Evolutionary conservation across 2,888 invertebrate species (phyloP), one percentile per base, ranked within the genome.

Genomic region (Lochmaea crataegi): DNA sequence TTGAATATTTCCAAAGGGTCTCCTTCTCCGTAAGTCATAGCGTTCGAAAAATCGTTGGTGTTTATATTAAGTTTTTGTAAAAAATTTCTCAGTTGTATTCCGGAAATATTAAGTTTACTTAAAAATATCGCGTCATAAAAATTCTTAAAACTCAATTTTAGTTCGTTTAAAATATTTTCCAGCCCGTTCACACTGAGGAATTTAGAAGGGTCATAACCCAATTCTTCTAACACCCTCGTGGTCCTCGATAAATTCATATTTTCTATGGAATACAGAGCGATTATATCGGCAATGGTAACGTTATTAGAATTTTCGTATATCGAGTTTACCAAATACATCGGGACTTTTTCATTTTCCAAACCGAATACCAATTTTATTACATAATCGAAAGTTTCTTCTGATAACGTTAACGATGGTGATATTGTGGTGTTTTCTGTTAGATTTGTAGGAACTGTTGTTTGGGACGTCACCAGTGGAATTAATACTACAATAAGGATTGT

Each of bases 331-430:
- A 76, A 14, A 57, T 68, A 76, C 41, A 68, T 70, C 45, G 76
- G 75, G 56, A 76, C 32, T 60, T 73, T 76, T 26, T 69, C 73
- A 57, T 73, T 75, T 16, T 72, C 48, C 12, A 76, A 45, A 11
- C 73, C 67, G 56, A 76, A 76, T 11, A 73, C 61, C 12, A 76
- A 57, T 64, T 75, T 69, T n/a, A 76, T 63, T 14, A 76, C 26
- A 51, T 75, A 76, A 26, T 76, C 76, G 53, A 72, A 76, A n/a
- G 42, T 65, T 51, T 53, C 70, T 1, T 38, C 41, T 42, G 12
- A 5, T n/a, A 38, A 2, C 4, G 57, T 32, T n/a, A 51, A 1
- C 42, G 42, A 10, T 7, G 70, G 45, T 14, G 65, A 2, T 32
- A 12, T 10, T 32, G 41, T 65, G 2, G 16, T 53, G 12, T 32